Conservation (phyloP, 2,888 invertebrate genomes). For the Cotesia congregata region DNA sequence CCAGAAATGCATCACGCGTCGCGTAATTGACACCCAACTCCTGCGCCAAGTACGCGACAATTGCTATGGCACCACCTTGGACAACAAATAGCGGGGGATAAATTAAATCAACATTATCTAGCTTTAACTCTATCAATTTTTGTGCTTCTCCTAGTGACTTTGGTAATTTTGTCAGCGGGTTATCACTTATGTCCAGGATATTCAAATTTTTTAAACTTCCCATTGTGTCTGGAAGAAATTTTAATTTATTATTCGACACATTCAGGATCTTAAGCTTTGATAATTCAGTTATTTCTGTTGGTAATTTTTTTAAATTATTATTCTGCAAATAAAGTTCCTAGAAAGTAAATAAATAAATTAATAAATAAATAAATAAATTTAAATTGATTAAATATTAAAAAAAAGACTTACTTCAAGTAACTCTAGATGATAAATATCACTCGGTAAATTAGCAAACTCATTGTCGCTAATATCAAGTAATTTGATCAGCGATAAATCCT, state of each 20-base stretch:
- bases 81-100: slow-evolving; percentile 79
- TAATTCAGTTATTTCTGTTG: slow-evolving; percentile 78
- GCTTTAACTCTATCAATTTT: slow-evolving; percentile 75
- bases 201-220: slow-evolving; percentile 77
- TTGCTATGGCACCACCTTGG: slow-evolving; percentile 75
- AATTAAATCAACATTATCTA: slow-evolving; percentile 76
- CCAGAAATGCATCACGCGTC: slow-evolving; percentile 38
- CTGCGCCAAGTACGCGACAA: slow-evolving; percentile 68
- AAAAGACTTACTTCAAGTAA: slow-evolving; percentile 75
- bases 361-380: slow-evolving; percentile 6
- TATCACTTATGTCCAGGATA: slow-evolving; percentile 76
- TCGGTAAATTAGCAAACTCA: slow-evolving; percentile 76
- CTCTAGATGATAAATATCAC: slow-evolving; percentile 76
- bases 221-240: slow-evolving; percentile 75
- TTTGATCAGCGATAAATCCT: slow-evolving; percentile 78
- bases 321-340: slow-evolving; percentile 82
- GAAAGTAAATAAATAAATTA: slow-evolving; percentile 44
- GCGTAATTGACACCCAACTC: slow-evolving; percentile 72
- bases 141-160: slow-evolving; percentile 77
- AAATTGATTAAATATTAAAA: background rate
- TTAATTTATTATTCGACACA: slow-evolving; percentile 80
- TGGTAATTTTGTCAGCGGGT: slow-evolving; percentile 75
- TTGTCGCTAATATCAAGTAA: slow-evolving; percentile 79
- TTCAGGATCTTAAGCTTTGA: slow-evolving; percentile 78
- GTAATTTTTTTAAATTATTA: slow-evolving; percentile 80